Base-by-base conservation (phyloP, 1,140 invertebrate genomes). In the Drosophila nigrodunni region DNA sequence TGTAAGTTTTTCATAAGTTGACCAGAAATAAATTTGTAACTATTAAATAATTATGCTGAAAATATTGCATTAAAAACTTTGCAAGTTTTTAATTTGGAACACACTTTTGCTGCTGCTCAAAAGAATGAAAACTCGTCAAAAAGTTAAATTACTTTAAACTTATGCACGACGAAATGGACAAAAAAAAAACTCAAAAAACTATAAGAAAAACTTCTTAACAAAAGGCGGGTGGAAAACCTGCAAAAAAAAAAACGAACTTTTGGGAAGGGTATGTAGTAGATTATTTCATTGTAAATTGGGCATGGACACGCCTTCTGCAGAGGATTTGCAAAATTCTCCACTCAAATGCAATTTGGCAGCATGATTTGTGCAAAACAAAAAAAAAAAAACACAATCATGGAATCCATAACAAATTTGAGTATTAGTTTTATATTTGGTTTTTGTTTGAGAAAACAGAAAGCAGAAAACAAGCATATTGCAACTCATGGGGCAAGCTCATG, bases 81-180 rank as follows among this genome's bases (percentile, higher is more conserved):
- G 35, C 30, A 77, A 77, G 61, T 80, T 80, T 21, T 74, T 66
- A 66, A 68, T 67, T 62, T 47, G 43, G 10, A 47, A 59, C 18
- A 21, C 54, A 44, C 15, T 67, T 74, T 46, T 59, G 54, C 35
- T 52, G 13, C 5, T 35, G 57, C 34, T 68, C 39, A 67, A 58
- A 67, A 68, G 43, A 81, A 77, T 46, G 50, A 55, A 81, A 76
- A 67, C 71, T 86, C 61, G 60, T 70, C 67, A 77, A 70, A 70
- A 86, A 86, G 83, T 86, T 82, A 82, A 88, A 86, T 86, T 88
- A 88, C 83, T 82, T 88, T 44, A 79, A 86, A 79, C 83, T 88
- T 88, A 73, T 82, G 69, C 73, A 49, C 18, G 62, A 34, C 37
- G 46, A 43, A 52, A 54, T 65, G 47, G 25, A 52, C 47, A 13